Conservation (phyloP, 2,113 vertebrate species). For the Prietella phreatophila region DNA sequence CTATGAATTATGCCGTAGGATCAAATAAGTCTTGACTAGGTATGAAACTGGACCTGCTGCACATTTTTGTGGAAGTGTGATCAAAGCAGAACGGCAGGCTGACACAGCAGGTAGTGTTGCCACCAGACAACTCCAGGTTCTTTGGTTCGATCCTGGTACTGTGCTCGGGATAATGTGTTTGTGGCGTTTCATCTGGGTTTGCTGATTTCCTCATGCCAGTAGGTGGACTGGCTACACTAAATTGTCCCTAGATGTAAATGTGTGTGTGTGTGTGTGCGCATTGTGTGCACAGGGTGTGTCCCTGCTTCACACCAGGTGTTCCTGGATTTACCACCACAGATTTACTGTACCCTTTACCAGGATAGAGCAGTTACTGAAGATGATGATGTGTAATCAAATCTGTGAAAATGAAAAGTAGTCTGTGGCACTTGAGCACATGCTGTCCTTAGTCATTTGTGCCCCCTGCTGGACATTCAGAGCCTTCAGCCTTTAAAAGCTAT, state of each 20-base stretch:
- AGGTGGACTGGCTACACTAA: neutral
- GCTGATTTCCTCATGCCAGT: neutral
- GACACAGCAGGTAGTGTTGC: neutral
- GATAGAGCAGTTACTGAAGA: neutral
- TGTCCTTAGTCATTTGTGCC: neutral
- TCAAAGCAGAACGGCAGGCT: neutral
- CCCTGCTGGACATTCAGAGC: constrained; percentile 2
- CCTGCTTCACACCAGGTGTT: neutral
- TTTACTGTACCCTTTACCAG: neutral
- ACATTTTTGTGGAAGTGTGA: neutral
- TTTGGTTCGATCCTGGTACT: neutral
- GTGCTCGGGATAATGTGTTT: neutral
- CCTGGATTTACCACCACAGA: too few species aligned
- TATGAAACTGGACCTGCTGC: neutral
- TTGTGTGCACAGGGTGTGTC: neutral
- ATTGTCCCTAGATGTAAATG: neutral
- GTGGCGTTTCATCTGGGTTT: neutral
- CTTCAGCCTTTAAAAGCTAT: neutral
- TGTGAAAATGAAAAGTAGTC: neutral
- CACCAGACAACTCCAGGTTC: neutral
- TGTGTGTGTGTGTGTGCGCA: neutral
- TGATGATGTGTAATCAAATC: too few species aligned
- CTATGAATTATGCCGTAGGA: neutral
- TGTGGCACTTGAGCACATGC: neutral
- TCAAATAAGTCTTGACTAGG: neutral